Evolutionary conservation across 2,797 vertebrate genomes (phyloP).

Genomic region (Scomberomorus guttatus): DNA sequence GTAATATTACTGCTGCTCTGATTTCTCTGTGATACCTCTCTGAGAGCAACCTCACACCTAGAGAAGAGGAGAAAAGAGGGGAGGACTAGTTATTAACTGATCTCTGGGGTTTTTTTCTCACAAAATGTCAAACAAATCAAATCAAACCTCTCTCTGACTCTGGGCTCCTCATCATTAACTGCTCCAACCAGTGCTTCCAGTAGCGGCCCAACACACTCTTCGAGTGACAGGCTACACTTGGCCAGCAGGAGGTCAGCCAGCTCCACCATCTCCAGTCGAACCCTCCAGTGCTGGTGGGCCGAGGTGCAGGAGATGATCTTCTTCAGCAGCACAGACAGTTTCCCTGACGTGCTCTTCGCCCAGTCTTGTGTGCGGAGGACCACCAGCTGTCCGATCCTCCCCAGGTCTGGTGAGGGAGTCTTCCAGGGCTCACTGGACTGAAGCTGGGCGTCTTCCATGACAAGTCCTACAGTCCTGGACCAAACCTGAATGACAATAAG

Average conservation of each 20-base stretch:
- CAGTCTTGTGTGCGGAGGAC: conserved; percentile 88
- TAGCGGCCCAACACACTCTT: conserved; percentile 85
- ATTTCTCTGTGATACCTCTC: conserved; percentile 79
- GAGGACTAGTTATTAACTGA: not conserved
- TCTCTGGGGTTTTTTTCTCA: not conserved
- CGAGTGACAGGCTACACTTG: conserved; percentile 86
- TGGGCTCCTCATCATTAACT: conserved; percentile 88
- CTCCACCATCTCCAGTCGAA: conserved; percentile 89
- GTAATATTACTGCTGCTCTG: conserved; percentile 36
- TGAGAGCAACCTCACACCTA: conserved; percentile 81
- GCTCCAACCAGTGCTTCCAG: conserved; percentile 92
- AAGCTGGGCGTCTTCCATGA: conserved; percentile 92
- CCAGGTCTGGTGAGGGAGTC: conserved; percentile 65
- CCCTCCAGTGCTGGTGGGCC: conserved; percentile 93
- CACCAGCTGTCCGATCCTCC: conserved; percentile 85
- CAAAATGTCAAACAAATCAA: conserved; percentile 2
- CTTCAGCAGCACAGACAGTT: conserved; percentile 87
- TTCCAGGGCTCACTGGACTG: conserved; percentile 55
- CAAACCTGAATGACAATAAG: conserved; percentile 79
- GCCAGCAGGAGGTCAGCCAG: conserved; percentile 86
- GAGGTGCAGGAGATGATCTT: conserved; percentile 89
- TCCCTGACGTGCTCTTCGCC: conserved; percentile 87
- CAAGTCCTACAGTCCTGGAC: conserved; percentile 83
- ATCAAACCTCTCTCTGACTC: conserved; percentile 85
- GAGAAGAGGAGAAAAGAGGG: conserved; percentile 8